Conservation (phyloP, 2,888 invertebrate species). For the Plutella xylostella region DNA sequence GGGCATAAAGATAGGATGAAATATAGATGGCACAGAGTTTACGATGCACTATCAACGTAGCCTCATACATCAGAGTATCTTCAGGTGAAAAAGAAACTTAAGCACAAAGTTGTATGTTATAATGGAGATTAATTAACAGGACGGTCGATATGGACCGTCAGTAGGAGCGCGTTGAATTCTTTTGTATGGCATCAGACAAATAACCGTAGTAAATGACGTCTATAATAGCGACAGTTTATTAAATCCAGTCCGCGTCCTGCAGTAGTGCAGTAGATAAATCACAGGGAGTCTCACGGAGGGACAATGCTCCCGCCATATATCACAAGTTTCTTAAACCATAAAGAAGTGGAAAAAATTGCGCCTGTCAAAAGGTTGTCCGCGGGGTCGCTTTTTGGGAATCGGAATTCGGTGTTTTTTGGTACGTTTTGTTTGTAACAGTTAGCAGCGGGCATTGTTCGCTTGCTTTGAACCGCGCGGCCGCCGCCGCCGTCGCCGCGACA, state of each 20-base stretch:
- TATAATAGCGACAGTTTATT: neutral
- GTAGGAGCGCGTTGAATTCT: slow-evolving; percentile 2
- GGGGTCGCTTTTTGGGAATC: slow-evolving; percentile 24
- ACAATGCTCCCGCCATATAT: slow-evolving; percentile 32
- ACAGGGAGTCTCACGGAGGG: slow-evolving; percentile 18
- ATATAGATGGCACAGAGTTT: too few relatives aligned
- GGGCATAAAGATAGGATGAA: too few relatives aligned
- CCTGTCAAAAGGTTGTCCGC: slow-evolving; percentile 27
- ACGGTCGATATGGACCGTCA: too few relatives aligned
- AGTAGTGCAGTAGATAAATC: slow-evolving; percentile 2
- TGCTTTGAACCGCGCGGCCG: slow-evolving; percentile 6
- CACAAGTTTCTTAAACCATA: slow-evolving; percentile 29
- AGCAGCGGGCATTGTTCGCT: slow-evolving; percentile 15
- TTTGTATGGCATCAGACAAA: neutral
- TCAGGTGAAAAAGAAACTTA: too few relatives aligned
- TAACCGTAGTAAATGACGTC: neutral
- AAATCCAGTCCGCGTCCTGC: neutral
- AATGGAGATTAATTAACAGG: too few relatives aligned
- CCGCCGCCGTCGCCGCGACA: neutral
- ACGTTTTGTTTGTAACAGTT: slow-evolving; percentile 14
- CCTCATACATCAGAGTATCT: too few relatives aligned
- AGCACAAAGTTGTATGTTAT: too few relatives aligned
- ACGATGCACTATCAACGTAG: too few relatives aligned
- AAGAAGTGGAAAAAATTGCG: slow-evolving; percentile 33
- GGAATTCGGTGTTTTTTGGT: slow-evolving; percentile 13